Base-by-base conservation (phyloP, 1,140 invertebrate species). In the Tetramorium alpestre region DNA sequence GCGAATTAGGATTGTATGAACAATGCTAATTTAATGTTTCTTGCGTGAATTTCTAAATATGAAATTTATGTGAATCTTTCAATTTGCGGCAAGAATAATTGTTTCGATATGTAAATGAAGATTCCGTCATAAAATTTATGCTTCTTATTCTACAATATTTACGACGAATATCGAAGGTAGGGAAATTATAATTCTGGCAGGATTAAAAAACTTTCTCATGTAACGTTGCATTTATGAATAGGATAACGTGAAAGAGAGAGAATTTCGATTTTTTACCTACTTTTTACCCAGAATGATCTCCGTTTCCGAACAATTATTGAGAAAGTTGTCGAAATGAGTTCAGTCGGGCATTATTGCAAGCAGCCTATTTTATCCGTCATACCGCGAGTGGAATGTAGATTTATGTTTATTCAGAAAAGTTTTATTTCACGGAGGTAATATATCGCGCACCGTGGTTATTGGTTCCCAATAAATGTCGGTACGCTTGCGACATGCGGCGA, bases 381-480 rank as follows among this genome's bases (percentile, higher is more conserved):
- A 65, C 5, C 47, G 47, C 38, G n/a, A 16, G 13, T 49, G 56
- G 38, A 82, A 72, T 58, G 49, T 67, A 22, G 18, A 60, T 72
- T 82, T 33, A 33, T 58, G 41, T 60, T 72, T 47, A 72, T 72
- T 72, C 18, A 82, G 18, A 58, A 73, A 49, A 58, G 25, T 47
- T 41, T 28, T 22, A 38, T 78, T 80, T 82, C 54, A 60, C 16
- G 56, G 49, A 47, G 22, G 64, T 33, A 60, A 38, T 60, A 60
- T 16, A 58, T 41, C 60, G 8, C 18, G 8, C 18, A 38, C 6
- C 41, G 51, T 33, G 64, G 67, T 58, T 82, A 47, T 73, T 72
- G 80, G 77, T 80, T 80, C 28, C 47, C 77, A 28, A 72, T 72
- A 47, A 73, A 82, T 47, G 51, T 82, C 41, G 54, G 65, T 38